phyloP scores from a whole-genome alignment of 2,113 vertebrate species.

The Rhinolophus ferrumequinum region DNA sequence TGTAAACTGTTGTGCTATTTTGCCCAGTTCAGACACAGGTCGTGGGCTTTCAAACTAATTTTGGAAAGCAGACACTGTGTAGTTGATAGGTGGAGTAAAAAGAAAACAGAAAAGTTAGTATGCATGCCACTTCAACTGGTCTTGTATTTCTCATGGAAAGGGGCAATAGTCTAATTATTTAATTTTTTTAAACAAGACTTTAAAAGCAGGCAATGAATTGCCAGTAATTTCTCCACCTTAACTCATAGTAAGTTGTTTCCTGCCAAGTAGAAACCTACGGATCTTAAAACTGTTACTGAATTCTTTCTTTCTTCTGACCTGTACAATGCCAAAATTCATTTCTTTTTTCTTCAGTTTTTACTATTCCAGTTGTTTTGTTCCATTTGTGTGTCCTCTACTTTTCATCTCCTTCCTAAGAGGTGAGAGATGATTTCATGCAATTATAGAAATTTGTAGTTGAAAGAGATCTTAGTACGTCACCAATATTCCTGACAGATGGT shows the following conservation, averaged over 20 bases:
- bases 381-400: neutral
- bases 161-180: neutral
- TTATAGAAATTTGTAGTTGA: neutral
- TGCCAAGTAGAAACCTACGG: neutral
- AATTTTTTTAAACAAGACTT: conserved; percentile 6
- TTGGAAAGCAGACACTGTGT: conserved; percentile 58
- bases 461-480: neutral
- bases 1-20: conserved; percentile 44
- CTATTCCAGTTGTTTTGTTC: neutral
- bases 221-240: conserved; percentile 9
- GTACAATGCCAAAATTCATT: neutral
- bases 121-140: neutral
- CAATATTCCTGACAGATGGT: neutral
- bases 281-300: conserved; percentile 28
- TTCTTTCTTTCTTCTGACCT: neutral
- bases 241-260: neutral
- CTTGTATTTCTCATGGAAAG: conserved; percentile 20
- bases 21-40: conserved; percentile 57
- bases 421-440: neutral
- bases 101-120: conserved; percentile 62
- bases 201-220: conserved; percentile 10
- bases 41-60: conserved; percentile 60
- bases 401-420: neutral
- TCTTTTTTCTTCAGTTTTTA: neutral
- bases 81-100: conserved; percentile 37